phyloP scores from a whole-genome alignment of 2,113 vertebrate genomes.

The Chionomys nivalis region DNA sequence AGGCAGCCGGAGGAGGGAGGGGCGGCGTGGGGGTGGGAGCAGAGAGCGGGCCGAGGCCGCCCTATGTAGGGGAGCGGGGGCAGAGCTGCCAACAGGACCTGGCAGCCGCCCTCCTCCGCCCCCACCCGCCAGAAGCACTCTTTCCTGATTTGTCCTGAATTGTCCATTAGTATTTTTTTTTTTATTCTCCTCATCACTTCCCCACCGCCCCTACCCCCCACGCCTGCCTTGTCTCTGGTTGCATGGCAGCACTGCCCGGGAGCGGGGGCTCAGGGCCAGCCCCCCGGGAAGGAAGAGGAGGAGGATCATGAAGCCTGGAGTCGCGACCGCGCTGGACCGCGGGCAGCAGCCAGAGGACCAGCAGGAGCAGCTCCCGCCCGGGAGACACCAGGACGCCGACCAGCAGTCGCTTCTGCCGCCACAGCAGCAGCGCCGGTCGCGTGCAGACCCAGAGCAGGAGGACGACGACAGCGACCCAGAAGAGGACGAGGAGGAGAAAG shows the following conservation, averaged over 20 bases:
- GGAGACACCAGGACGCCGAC: conserved; percentile 71
- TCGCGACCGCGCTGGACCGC: conserved; percentile 72
- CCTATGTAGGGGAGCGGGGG: conserved; percentile 56
- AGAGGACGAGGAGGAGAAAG: conserved; percentile 52
- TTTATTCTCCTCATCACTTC: not conserved
- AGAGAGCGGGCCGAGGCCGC: conserved; percentile 55
- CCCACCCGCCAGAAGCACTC: conserved; percentile 44
- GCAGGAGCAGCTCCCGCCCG: conserved; percentile 75
- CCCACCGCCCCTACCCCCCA: conserved; percentile 64
- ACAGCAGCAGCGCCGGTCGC: conserved; percentile 51
- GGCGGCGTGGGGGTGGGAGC: conserved; percentile 17
- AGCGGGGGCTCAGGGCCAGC: conserved; percentile 77
- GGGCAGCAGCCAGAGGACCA: conserved; percentile 78
- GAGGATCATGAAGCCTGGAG: conserved; percentile 80
- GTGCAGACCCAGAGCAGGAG: conserved; percentile 44
- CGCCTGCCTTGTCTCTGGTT: conserved; percentile 76
- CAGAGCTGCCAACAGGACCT: conserved; percentile 54
- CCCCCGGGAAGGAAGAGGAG: conserved; percentile 75
- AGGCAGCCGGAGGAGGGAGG: conserved; percentile 58
- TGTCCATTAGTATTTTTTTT: conserved; percentile 67
- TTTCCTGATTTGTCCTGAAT: conserved; percentile 53
- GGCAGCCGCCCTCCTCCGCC: conserved; percentile 58
- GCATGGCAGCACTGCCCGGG: conserved; percentile 80
- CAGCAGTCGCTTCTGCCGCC: conserved; percentile 48
- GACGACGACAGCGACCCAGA: conserved; percentile 43